Conservation (phyloP, 1,140 invertebrate genomes). For the Palaemon carinicauda region DNA sequence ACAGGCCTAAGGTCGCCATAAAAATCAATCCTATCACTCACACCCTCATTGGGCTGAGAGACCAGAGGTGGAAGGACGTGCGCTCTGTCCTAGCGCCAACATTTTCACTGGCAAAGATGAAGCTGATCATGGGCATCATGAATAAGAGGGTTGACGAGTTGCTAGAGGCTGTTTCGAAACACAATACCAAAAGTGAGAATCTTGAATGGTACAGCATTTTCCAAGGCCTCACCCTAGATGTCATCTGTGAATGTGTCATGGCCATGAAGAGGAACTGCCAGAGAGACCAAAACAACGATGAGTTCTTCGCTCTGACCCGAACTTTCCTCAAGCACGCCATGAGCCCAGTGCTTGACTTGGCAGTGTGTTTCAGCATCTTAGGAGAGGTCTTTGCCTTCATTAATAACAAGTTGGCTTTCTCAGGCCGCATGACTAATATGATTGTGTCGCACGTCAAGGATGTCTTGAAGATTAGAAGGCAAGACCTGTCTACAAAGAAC, state of each 20-base stretch:
- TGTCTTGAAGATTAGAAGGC: constrained; percentile 61
- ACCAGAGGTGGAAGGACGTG: constrained; percentile 68
- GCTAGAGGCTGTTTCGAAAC: constrained; percentile 58
- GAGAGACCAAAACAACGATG: constrained; percentile 63
- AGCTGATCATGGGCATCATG: constrained; percentile 64
- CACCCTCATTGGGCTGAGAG: constrained; percentile 63
- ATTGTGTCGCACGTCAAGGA: constrained; percentile 62
- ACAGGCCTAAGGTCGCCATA: constrained; percentile 62
- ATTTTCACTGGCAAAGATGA: constrained; percentile 68
- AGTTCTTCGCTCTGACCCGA: constrained; percentile 61
- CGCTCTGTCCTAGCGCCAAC: constrained; percentile 67
- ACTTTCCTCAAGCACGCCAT: constrained; percentile 63
- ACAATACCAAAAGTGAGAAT: constrained; percentile 38
- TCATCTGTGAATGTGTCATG: constrained; percentile 68
- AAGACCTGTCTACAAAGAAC: constrained; percentile 31
- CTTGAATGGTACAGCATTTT: constrained; percentile 61
- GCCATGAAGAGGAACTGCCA: constrained; percentile 66
- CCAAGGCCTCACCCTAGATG: constrained; percentile 67
- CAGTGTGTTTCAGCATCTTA: constrained; percentile 63
- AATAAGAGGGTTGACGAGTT: constrained; percentile 62
- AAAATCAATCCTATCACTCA: constrained; percentile 62
- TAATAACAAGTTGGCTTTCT: constrained; percentile 61
- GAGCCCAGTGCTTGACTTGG: constrained; percentile 61
- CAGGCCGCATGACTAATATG: constrained; percentile 63
- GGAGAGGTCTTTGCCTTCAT: constrained; percentile 60